Conservation (phyloP, 2,797 vertebrate genomes). For the Phrynocephalus vlangalii region DNA sequence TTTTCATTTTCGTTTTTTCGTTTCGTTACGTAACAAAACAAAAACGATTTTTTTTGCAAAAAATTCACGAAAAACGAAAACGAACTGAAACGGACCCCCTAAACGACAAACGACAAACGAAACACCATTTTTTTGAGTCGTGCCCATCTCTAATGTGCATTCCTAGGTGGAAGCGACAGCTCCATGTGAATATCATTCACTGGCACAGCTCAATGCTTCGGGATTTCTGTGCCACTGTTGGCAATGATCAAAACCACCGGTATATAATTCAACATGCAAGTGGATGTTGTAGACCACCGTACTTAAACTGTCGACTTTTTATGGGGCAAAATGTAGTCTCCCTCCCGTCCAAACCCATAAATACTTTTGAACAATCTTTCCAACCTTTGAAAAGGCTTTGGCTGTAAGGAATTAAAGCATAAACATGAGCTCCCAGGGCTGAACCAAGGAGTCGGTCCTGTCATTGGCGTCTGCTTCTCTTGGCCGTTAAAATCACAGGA, state of each 20-base stretch:
- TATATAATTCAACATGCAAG: slow-evolving; percentile 61
- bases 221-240: neutral
- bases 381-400: slow-evolving; percentile 68
- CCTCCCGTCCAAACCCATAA: slow-evolving; percentile 44
- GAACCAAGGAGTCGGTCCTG: slow-evolving; percentile 53
- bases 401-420: slow-evolving; percentile 75
- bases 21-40: no score
- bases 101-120: no score
- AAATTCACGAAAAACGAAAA: no score
- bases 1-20: no score
- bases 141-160: no score
- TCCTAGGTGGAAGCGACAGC: no score
- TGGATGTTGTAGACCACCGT: slow-evolving; percentile 67
- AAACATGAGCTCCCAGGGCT: slow-evolving; percentile 72
- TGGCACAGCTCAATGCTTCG: slow-evolving; percentile 6
- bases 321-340: slow-evolving; percentile 73
- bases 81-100: no score
- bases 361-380: slow-evolving; percentile 73
- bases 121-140: no score
- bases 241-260: slow-evolving; percentile 51
- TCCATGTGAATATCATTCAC: no score
- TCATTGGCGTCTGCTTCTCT: slow-evolving; percentile 76
- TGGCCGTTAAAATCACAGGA: slow-evolving; percentile 73
- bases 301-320: slow-evolving; percentile 70
- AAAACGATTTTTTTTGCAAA: no score